Evolutionary conservation across 2,888 invertebrate species (phyloP), one percentile per base, ranked within the genome.

Genomic region (Limnephilus marmoratus): DNA sequence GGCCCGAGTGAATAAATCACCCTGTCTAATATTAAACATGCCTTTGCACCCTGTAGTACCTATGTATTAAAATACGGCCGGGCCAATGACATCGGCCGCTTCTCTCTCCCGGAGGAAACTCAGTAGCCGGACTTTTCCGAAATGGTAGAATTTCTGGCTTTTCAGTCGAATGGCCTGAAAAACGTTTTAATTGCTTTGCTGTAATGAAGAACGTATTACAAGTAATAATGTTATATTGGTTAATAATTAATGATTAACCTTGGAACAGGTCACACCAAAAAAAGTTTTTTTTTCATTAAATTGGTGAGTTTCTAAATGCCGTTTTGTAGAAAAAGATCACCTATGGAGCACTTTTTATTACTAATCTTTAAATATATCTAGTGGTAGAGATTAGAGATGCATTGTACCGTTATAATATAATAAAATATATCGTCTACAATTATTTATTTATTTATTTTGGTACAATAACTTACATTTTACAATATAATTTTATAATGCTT

Each of bases 21-120:
- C 95, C 95, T 96, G 96, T 96, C 96, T 96, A 96, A 96, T 96
- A 96, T 96, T 96, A 96, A 96, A 96, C 96, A 95, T 95, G 96
- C 96, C 96, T 96, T 96, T 95, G 92, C 92, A 92, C 90, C 92
- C 92, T 81, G 92, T 91, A 68, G 68, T 68, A 49, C 49, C 49
- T 49, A 92, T 93, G 92, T 93, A 93, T 93, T 93, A 93, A 92
- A 93, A 92, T 90, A 90, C 93, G 88, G 89, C 92, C 68, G 88
- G 86, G 88, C 31, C 88, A 88, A 80, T 88, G 88, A 88, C 88
- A 88, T 88, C 80, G 68, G 80, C 31, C 31, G 13, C 68, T n/a
- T 83, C 37, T 83, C 83, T 83, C 83, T 83, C 24, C 2, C 34
- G 34, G 83, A 83, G 37, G 34, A 83, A 83, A 83, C 37, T 83